Percentiles rank a stretch among this genome's conserved stretches.
Conservation (phyloP, 2,113 vertebrate genomes). For the Bufo bufo region DNA sequence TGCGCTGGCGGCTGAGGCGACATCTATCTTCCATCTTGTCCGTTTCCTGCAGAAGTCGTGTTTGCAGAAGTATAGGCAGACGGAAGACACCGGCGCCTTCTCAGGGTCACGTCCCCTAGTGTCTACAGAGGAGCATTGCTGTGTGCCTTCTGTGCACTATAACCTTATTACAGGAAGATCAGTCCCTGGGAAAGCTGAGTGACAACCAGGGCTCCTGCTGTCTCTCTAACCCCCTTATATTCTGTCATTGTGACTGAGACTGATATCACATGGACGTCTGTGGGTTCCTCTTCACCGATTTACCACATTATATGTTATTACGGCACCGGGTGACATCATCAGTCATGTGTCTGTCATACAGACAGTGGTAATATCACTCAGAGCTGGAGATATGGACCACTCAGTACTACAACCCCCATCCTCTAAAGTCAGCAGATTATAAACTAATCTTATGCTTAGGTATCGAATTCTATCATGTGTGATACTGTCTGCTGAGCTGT, state of each 20-base stretch:
- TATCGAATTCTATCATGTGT: no score
- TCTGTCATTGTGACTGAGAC: no score
- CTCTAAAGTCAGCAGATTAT: no score
- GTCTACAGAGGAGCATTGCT: background rate
- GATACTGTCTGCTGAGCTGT: background rate
- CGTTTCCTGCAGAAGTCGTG: background rate
- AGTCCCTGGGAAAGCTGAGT: background rate
- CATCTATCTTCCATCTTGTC: background rate
- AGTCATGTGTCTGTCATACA: background rate
- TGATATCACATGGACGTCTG: background rate
- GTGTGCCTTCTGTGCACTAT: background rate
- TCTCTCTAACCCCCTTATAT: no score
- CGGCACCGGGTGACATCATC: background rate
- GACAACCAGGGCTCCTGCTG: background rate
- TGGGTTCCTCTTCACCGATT: background rate
- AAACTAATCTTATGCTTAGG: no score
- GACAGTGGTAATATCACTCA: background rate
- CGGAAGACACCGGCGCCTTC: background rate
- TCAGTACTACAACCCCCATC: background rate
- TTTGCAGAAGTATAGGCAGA: slow-evolving; percentile 21
- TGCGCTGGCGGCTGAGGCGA: background rate
- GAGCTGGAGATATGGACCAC: background rate
- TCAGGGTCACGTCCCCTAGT: background rate
- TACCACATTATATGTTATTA: background rate
- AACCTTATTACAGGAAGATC: background rate